Conservation (phyloP, 2,797 vertebrate genomes). For the Sebastes cheni region DNA sequence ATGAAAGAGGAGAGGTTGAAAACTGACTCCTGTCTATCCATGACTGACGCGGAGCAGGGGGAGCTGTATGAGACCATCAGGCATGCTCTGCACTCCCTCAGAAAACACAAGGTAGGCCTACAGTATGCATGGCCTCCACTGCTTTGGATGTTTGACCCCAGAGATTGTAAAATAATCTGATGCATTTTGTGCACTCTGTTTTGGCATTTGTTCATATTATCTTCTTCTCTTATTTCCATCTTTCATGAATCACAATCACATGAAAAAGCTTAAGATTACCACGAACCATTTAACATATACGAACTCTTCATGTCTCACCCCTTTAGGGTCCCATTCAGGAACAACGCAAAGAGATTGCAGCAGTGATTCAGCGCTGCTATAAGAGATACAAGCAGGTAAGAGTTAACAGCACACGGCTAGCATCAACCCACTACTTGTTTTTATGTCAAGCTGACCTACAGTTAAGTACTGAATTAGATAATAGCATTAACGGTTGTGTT, state of each 20-base stretch:
- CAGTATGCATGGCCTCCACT: slow-evolving; percentile 2
- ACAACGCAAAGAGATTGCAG: slow-evolving; percentile 95
- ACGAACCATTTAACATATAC: background rate
- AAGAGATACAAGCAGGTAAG: slow-evolving; percentile 99
- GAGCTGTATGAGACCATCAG: slow-evolving; percentile 96
- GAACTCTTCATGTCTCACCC: slow-evolving; percentile 1
- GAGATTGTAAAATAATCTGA: background rate
- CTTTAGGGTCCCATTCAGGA: slow-evolving; percentile 89
- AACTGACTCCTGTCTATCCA: slow-evolving; percentile 89
- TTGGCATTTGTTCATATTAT: background rate
- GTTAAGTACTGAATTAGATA: background rate
- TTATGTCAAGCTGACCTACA: background rate
- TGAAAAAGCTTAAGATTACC: background rate
- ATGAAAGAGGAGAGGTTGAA: slow-evolving; percentile 92
- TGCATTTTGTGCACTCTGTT: background rate
- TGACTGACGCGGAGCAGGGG: slow-evolving; percentile 94
- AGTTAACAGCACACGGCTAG: background rate
- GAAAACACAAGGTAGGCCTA: slow-evolving; percentile 92
- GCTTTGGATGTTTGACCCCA: background rate
- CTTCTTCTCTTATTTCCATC: background rate
- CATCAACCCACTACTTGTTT: background rate
- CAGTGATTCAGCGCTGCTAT: slow-evolving; percentile 98
- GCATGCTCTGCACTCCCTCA: slow-evolving; percentile 95
- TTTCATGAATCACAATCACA: background rate
- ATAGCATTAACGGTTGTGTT: background rate